These are phyloP conservation scores for Myoxocephalus aenaeus DNA, from an alignment of 2,797 vertebrate species.

Conservation along the genomic window DNA sequence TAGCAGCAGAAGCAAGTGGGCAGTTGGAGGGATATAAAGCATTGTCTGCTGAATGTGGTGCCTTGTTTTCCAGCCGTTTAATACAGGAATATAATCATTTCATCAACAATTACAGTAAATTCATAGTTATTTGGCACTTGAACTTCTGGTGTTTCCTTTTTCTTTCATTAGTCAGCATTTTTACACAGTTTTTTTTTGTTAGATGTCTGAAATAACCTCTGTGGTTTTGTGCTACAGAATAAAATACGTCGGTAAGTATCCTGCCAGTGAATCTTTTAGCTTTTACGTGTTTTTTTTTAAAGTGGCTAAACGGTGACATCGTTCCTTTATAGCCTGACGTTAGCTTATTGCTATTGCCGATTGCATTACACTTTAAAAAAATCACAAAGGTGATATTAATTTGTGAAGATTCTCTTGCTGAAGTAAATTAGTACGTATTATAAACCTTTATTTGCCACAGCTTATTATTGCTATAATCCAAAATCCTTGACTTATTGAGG, in stretches of 20 bases:
- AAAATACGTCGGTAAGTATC: background rate
- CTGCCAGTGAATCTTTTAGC: background rate
- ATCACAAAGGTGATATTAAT: too few relatives aligned
- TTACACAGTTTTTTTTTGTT: background rate
- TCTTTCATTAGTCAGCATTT: background rate
- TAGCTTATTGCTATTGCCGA: too few relatives aligned
- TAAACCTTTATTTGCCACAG: background rate
- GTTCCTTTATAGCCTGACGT: too few relatives aligned
- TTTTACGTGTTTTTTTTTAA: background rate
- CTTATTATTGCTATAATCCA: too few relatives aligned
- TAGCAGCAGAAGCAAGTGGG: slow-evolving; percentile 27
- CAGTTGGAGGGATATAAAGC: slow-evolving; percentile 55
- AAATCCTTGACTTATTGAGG: too few relatives aligned
- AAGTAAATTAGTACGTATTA: background rate
- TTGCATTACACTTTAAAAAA: too few relatives aligned
- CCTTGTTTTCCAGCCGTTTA: slow-evolving; percentile 47
- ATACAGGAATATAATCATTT: slow-evolving; percentile 17
- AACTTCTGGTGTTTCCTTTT: slow-evolving; percentile 30
- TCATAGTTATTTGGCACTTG: slow-evolving; percentile 14
- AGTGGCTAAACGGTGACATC: background rate
- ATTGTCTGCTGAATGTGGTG: slow-evolving; percentile 65
- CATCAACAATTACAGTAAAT: slow-evolving; percentile 26
- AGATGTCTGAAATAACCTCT: background rate
- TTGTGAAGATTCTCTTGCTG: too few relatives aligned
- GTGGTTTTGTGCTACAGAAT: background rate